Evolutionary conservation across 1,140 invertebrate species (phyloP).

Genomic region (Eulimnadia texana): DNA sequence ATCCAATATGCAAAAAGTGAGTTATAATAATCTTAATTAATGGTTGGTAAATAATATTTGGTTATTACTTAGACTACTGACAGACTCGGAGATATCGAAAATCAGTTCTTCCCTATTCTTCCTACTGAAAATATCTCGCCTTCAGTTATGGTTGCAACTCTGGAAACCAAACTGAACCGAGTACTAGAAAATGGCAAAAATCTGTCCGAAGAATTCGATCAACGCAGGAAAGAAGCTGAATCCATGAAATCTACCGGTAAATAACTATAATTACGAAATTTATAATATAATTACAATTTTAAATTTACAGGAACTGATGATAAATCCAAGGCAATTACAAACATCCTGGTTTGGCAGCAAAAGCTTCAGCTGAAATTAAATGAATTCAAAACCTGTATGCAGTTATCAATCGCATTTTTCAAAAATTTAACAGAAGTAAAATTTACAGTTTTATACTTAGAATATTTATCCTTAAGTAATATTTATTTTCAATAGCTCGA

Average conservation of each 20-base stretch:
- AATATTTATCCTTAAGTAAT: not conserved
- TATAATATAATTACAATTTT: not conserved
- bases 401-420: constrained; percentile 54
- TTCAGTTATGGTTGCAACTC: not conserved
- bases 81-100: not conserved
- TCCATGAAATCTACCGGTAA: not conserved
- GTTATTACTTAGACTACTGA: constrained; percentile 1
- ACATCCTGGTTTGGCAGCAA: constrained; percentile 31
- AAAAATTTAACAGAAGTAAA: constrained; percentile 47
- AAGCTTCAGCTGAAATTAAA: constrained; percentile 47
- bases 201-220: not conserved
- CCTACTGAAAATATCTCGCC: not conserved
- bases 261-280: too few species aligned
- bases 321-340: constrained; percentile 1
- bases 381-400: constrained; percentile 56
- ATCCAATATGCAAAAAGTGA: constrained; percentile 5
- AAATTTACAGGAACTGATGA: not conserved
- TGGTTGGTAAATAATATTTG: too few species aligned
- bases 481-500: constrained; percentile 29
- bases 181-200: not conserved
- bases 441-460: not conserved
- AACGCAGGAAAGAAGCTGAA: not conserved
- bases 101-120: constrained; percentile 1
- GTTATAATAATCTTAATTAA: not conserved
- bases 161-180: not conserved